Evolutionary conservation across 2,113 vertebrate genomes (phyloP), one percentile per base, ranked within the genome.

Genomic region (Poecile atricapillus): DNA sequence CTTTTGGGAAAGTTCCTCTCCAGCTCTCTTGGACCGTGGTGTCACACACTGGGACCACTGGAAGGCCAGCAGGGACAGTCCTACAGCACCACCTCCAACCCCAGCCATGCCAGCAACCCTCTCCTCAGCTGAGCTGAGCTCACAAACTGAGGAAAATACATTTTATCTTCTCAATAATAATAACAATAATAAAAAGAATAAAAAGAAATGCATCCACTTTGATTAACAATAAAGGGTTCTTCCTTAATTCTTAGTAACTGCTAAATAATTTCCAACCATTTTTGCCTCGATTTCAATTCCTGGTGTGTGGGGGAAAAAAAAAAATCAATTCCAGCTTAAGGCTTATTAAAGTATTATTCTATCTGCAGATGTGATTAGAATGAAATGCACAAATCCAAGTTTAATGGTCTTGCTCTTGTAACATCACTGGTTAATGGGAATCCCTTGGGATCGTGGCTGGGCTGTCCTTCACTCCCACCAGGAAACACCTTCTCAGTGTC

Each of bases 331-430:
- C 64, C 82, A 88, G 64, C 70, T 89, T 77, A 94, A 86, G 41
- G 33, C 70, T 94, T 91, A 90, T 94, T 91, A 85, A 93, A 89
- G 83, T 89, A 85, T 92, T 96, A 75, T 87, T 96, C 74, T 81
- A 43, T 89, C 92, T 81, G 39, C 74, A 91, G 84, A 95, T 96
- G 56, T 90, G 83, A 91, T 95, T 95, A 87, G 55, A 91, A 65
- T 53, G 60, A 79, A 95, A 77, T 37, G 49, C 35, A 82, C 21
- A n/a, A 86, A 44, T 35, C 56, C 68, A 28, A 25, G 60, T 87
- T 83, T 81, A 90, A 94, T 93, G 60, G 59, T 19, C 81, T 73
- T 89, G 70, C 64, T 85, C 58, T 91, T 20, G 9, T 83, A 75
- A 65, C 55, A 60, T 11, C 89, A 87, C 39, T 63, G 90, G 43